These are phyloP conservation scores for Ommatoiulus sabulosus DNA, from an alignment of 2,888 invertebrate genomes.

Conservation along the genomic window DNA sequence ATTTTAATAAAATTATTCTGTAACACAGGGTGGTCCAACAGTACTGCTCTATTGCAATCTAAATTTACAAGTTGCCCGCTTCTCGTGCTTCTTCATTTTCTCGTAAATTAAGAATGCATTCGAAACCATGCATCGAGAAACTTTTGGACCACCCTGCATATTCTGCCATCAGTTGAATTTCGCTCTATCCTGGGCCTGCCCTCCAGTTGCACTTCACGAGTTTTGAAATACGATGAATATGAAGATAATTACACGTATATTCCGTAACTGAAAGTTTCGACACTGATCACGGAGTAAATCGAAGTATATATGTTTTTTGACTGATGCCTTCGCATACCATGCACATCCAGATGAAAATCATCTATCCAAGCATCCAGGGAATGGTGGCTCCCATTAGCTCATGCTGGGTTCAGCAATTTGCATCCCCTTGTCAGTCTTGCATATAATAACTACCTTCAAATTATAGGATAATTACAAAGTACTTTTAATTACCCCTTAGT, in stretches of 20 bases:
- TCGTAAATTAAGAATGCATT: background rate
- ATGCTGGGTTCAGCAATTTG: conserved; percentile 32
- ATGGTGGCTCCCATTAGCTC: conserved; percentile 25
- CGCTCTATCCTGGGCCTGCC: background rate
- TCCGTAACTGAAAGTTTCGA: background rate
- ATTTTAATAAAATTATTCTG: too few relatives aligned
- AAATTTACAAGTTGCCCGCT: too few relatives aligned
- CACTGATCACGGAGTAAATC: background rate
- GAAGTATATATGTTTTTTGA: background rate
- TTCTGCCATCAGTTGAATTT: background rate
- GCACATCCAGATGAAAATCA: background rate
- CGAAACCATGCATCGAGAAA: too few relatives aligned
- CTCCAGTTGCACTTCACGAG: background rate
- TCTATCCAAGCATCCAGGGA: conserved; percentile 20
- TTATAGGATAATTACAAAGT: conserved; percentile 39
- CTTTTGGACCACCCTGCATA: background rate
- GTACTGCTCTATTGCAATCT: too few relatives aligned
- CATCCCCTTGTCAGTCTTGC: conserved; percentile 17
- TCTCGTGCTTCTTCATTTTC: too few relatives aligned
- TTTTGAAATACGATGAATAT: conserved; percentile 12
- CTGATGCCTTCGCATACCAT: background rate
- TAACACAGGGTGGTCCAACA: too few relatives aligned
- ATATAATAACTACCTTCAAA: conserved; percentile 45
- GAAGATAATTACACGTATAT: background rate
- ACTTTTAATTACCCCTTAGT: conserved; percentile 41